Conservation (phyloP, 2,113 vertebrate species). For the Catagonus wagneri region DNA sequence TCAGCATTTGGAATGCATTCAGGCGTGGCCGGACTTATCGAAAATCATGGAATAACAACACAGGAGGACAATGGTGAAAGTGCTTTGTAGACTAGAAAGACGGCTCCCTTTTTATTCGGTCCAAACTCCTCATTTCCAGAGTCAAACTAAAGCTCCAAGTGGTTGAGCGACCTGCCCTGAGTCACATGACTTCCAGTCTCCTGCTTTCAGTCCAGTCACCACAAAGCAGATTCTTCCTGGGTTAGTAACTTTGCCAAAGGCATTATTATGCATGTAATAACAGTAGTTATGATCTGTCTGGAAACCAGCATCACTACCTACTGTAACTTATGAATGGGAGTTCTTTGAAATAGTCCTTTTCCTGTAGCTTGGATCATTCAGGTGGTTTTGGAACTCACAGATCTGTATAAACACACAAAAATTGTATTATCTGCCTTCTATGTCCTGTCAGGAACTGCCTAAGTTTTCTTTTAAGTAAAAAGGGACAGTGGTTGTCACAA, state of each 20-base stretch:
- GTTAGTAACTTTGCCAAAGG: neutral
- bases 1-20: neutral
- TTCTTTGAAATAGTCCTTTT: slow-evolving; percentile 43
- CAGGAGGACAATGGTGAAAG: neutral
- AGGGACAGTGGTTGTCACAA: neutral
- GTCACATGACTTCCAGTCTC: neutral
- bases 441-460: neutral
- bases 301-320: neutral
- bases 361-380: neutral
- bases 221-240: slow-evolving; percentile 3
- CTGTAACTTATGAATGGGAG: neutral
- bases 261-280: neutral
- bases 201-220: neutral
- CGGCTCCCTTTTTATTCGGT: neutral
- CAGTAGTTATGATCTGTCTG: neutral
- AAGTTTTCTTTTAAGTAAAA: neutral
- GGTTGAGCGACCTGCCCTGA: neutral
- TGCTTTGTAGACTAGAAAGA: neutral
- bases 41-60: neutral
- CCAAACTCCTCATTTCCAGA: slow-evolving; percentile 1
- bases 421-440: neutral
- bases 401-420: neutral
- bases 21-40: neutral
- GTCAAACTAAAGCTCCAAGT: neutral
- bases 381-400: neutral